Conservation (phyloP, 2,888 invertebrate species). For the Ophioninae sp. region DNA sequence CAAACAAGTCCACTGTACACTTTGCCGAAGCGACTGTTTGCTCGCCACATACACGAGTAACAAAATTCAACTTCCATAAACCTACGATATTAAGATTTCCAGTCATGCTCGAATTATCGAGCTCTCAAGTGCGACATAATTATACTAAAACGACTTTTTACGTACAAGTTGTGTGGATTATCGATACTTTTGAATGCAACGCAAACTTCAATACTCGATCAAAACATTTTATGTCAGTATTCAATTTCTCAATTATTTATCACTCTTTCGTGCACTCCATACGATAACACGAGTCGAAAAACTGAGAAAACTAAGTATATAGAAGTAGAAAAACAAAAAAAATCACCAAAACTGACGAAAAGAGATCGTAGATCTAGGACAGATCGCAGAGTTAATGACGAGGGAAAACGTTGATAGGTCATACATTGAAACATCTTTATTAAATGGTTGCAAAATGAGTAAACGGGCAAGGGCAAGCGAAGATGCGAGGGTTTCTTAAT, state of each 20-base stretch:
- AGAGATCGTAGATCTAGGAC: no score
- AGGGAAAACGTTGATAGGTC: constrained; percentile 11
- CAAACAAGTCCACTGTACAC: background rate
- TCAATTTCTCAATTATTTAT: no score
- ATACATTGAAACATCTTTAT: constrained; percentile 11
- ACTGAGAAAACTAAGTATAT: no score
- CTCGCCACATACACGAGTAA: background rate
- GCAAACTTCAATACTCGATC: no score
- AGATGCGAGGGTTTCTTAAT: constrained; percentile 42
- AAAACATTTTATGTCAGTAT: no score
- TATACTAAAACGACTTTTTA: background rate
- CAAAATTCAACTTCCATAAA: background rate
- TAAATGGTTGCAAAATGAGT: constrained; percentile 3
- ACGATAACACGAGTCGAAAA: no score
- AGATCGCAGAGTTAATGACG: no score
- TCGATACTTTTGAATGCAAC: no score
- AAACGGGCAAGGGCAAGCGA: background rate
- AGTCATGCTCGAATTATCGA: background rate
- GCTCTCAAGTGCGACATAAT: background rate
- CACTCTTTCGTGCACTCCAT: no score
- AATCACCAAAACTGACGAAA: no score
- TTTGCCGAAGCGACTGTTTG: background rate
- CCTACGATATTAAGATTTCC: background rate
- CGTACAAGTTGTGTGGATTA: no score
- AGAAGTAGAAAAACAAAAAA: no score